Percentiles rank a stretch among this genome's conserved stretches.
Conservation (phyloP, 1,140 invertebrate genomes). For the Pseudobourletiella spinata region DNA sequence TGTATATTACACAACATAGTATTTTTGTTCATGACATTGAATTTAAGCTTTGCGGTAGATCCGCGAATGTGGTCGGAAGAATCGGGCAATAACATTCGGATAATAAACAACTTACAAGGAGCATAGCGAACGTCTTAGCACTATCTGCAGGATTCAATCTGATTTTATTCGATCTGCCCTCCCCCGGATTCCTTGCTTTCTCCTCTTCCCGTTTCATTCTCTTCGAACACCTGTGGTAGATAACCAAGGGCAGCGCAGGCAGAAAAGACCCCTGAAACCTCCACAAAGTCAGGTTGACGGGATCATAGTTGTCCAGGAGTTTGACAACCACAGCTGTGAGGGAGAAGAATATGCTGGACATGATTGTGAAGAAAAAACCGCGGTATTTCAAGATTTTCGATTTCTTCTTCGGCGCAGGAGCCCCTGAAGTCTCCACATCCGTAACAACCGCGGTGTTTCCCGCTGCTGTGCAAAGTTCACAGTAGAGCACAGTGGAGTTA, state of each 20-base stretch:
- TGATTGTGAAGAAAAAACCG: conserved; percentile 37
- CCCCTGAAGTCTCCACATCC: too few species aligned
- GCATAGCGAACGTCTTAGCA: too few species aligned
- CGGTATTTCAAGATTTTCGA: neutral
- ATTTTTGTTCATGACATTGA: neutral
- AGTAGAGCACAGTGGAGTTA: too few species aligned
- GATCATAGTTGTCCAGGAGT: conserved; percentile 39
- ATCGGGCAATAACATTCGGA: too few species aligned
- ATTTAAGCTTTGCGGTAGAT: neutral
- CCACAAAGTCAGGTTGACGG: conserved; percentile 41
- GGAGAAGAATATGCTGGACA: conserved; percentile 41
- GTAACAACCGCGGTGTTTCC: too few species aligned
- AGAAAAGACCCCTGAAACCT: conserved; percentile 41
- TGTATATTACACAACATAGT: neutral
- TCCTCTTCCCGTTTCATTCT: neutral
- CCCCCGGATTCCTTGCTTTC: neutral
- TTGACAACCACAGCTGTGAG: conserved; percentile 42
- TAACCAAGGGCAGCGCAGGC: conserved; percentile 39
- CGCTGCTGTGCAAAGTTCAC: too few species aligned
- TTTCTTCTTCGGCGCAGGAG: too few species aligned
- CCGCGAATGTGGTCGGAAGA: too few species aligned
- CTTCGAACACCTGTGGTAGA: conserved; percentile 13
- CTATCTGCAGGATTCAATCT: conserved; percentile 13
- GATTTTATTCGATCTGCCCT: too few species aligned
- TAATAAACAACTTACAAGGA: too few species aligned